phyloP scores from a whole-genome alignment of 2,888 invertebrate genomes.

The Trichopria drosophilae region DNA sequence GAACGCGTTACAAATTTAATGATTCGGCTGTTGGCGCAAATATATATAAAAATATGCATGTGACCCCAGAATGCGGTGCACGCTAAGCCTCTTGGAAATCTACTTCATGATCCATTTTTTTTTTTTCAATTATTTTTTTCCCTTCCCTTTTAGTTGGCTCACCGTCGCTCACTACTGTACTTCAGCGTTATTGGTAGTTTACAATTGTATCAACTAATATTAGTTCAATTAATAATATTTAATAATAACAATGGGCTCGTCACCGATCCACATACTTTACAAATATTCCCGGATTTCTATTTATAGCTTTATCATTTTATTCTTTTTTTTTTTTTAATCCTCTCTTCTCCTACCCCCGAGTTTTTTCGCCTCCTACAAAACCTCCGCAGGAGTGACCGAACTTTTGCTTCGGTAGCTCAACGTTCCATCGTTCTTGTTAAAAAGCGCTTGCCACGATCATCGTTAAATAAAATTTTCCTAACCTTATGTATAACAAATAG shows the following conservation, averaged over 20 bases:
- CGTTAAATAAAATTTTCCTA: constrained; percentile 27
- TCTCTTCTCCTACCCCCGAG: no score
- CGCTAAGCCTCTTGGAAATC: constrained; percentile 42
- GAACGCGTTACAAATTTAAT: not conserved
- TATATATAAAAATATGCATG: constrained; percentile 45
- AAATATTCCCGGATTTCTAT: constrained; percentile 35
- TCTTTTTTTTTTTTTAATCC: constrained; percentile 16
- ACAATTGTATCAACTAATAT: constrained; percentile 41
- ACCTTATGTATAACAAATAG: constrained; percentile 31
- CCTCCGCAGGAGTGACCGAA: no score
- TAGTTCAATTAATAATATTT: constrained; percentile 44
- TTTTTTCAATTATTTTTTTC: constrained; percentile 23
- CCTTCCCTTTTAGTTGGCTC: constrained; percentile 25
- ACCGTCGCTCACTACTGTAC: constrained; percentile 31
- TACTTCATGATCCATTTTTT: constrained; percentile 31
- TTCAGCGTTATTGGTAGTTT: constrained; percentile 41
- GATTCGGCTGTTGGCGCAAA: not conserved
- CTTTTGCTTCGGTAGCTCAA: no score
- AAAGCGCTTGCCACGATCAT: constrained; percentile 29
- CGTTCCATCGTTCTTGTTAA: constrained; percentile 11
- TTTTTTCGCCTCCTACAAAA: no score
- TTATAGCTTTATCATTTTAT: constrained; percentile 29
- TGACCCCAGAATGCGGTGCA: constrained; percentile 40
- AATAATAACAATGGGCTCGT: constrained; percentile 46
- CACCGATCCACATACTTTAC: constrained; percentile 43